Evolutionary conservation across 2,888 invertebrate genomes (phyloP).

Genomic region (Hoplodrina blanda): DNA sequence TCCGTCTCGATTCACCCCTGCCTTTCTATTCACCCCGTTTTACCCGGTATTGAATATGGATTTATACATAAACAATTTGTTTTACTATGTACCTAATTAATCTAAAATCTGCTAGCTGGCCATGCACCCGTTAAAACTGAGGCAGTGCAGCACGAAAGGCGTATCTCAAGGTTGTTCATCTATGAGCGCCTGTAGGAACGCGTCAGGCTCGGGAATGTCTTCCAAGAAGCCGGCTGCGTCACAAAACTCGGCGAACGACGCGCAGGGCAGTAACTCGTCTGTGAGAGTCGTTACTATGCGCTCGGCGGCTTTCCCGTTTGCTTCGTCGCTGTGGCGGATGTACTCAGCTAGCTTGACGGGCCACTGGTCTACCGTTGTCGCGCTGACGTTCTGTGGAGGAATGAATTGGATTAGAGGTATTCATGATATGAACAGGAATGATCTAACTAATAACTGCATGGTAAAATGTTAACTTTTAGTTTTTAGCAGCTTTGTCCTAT

Average conservation of each 20-base stretch:
- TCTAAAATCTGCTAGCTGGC: conserved; percentile 65
- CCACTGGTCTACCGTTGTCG: conserved; percentile 95
- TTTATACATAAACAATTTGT: too few species aligned
- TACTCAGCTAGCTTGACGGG: conserved; percentile 97
- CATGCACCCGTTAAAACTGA: conserved; percentile 78
- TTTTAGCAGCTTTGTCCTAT: too few species aligned
- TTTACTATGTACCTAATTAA: too few species aligned
- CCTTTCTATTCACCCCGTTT: too few species aligned
- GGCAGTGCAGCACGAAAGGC: conserved; percentile 76
- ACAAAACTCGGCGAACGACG: conserved; percentile 97
- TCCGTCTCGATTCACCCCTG: too few species aligned
- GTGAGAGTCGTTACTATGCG: conserved; percentile 95
- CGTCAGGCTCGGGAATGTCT: conserved; percentile 92
- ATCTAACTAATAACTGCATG: too few species aligned
- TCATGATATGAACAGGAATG: too few species aligned
- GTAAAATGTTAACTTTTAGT: too few species aligned
- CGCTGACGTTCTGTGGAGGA: conserved; percentile 91
- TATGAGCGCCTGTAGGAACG: conserved; percentile 78
- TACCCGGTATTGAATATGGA: not conserved
- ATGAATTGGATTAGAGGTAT: not conserved
- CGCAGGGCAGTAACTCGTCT: conserved; percentile 97
- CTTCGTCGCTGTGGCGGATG: conserved; percentile 98
- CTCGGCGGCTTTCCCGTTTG: conserved; percentile 96
- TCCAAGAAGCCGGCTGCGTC: conserved; percentile 96
- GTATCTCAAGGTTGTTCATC: conserved; percentile 81